Base-by-base conservation (phyloP, 2,888 invertebrate genomes). In the Apeira syringaria region DNA sequence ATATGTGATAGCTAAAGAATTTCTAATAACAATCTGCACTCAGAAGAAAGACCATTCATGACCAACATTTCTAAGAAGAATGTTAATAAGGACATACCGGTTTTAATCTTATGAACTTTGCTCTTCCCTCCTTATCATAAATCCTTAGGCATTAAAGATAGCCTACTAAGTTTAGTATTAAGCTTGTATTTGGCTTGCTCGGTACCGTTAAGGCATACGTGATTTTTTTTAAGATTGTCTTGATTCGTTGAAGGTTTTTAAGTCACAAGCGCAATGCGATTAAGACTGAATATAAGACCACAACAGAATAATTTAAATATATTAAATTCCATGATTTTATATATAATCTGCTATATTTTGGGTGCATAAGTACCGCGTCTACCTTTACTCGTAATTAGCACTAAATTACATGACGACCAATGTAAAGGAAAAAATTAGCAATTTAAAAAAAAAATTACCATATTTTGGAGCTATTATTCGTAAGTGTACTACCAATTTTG, bases 191-290 rank as follows among this genome's bases (percentile, higher is more conserved):
- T 53, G 58, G 46, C 44, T 59, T 39, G 47, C 35, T 24, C 8
- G 17, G 41, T 65, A 64, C 68, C 62, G 68, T 66, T 68, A 48
- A 39, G 34, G 30, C 26, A 27, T 35, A 42, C 45, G 34, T 41
- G 40, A 25, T 42, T 47, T 45, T 38, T 9, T 52, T 47, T 50
- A 50, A 25, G 27, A 33, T n/a, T n/a, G n/a, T n/a, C n/a, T n/a
- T n/a, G n/a, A n/a, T n/a, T n/a, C n/a, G n/a, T n/a, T n/a, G n/a
- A 17, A 7, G 18, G 20, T 25, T 17, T 24, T 9, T 32, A 45
- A 31, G 47, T 33, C 3, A 39, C 13, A 36, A 28, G 31, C 38
- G 25, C 5, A 5, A 3, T 12, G 41, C 49, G 43, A 24, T n/a
- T n/a, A n/a, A n/a, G n/a, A n/a, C n/a, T n/a, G n/a, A n/a, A n/a